Base-by-base conservation (phyloP, 2,888 invertebrate genomes). In the Melinopterus prodromus region DNA sequence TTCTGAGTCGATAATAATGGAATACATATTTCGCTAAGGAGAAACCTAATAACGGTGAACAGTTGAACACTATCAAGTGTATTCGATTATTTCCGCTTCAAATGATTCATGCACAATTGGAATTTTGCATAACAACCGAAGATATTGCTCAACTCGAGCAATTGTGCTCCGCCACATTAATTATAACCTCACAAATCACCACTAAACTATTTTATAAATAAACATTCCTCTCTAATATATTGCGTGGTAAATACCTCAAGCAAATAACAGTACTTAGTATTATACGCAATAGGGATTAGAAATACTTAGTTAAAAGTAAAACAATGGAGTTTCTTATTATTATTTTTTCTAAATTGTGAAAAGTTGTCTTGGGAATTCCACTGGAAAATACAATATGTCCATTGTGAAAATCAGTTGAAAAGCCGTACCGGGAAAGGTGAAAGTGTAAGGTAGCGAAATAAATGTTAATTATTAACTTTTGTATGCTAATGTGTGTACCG, bases 401-500 rank as follows among this genome's bases (percentile, higher is more conserved):
- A 53, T 53, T 53, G 53, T 53, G 53, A 12, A 53, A 53, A 53
- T 53, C 12, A 7, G 53, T 53, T 26, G 26, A 26, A 26, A 26
- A 53, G 53, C 12, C 53, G 53, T 12, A 26, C 26, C 26, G 26
- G 53, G 12, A 53, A 53, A 53, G 53, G 53, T 53, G 53, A 53
- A 53, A 53, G 53, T 53, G 53, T 12, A 9, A 7, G 9, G 53
- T 53, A 53, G 53, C 7, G 12, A 53, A 53, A 53, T 53, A 53
- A 53, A 53, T 53, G 53, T 53, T 53, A 53, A 53, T 53, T 53
- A 53, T 53, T 53, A 53, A 53, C 53, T 53, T 53, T 53, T 53
- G 53, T 53, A 53, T 53, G 53, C 53, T 53, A 53, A 53, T 53
- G 12, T 12, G 12, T 12, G 53, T 53, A 53, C 53, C 1, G 53